phyloP scores from a whole-genome alignment of 1,140 invertebrate species.

The Aphelinus certus region DNA sequence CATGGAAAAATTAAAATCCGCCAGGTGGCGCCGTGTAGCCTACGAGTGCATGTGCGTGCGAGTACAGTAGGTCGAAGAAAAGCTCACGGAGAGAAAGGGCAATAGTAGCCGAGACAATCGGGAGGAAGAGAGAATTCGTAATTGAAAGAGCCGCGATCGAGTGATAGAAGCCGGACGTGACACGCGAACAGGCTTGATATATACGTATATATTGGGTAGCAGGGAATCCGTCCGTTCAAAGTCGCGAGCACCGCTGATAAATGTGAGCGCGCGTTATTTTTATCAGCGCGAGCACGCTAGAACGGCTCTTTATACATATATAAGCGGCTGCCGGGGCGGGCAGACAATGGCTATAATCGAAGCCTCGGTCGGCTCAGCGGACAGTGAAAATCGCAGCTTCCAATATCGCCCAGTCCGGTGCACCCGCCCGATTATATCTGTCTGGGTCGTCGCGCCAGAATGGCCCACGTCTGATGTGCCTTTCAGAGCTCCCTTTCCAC shows the following conservation, averaged over 20 bases:
- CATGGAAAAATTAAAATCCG: too few species aligned
- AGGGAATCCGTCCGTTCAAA: neutral
- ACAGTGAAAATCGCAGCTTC: slow-evolving; percentile 31
- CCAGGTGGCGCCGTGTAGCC: too few species aligned
- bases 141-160: neutral
- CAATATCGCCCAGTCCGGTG: slow-evolving; percentile 9
- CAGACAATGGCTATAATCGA: slow-evolving; percentile 25
- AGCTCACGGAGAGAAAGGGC: neutral
- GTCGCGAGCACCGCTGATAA: neutral
- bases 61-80: neutral
- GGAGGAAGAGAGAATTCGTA: too few species aligned
- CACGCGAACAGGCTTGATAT: neutral
- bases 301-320: too few species aligned
- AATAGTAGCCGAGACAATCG: neutral
- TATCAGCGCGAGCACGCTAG: neutral
- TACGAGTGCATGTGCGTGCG: too few species aligned
- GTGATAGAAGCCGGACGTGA: neutral
- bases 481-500: too few species aligned
- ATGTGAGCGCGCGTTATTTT: slow-evolving; percentile 6
- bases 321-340: neutral
- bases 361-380: slow-evolving; percentile 14
- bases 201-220: neutral
- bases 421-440: slow-evolving; percentile 14
- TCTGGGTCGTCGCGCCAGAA: slow-evolving; percentile 11
- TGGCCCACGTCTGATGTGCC: neutral